Conservation (phyloP, 2,888 invertebrate species). For the Euzophera pinguis region DNA sequence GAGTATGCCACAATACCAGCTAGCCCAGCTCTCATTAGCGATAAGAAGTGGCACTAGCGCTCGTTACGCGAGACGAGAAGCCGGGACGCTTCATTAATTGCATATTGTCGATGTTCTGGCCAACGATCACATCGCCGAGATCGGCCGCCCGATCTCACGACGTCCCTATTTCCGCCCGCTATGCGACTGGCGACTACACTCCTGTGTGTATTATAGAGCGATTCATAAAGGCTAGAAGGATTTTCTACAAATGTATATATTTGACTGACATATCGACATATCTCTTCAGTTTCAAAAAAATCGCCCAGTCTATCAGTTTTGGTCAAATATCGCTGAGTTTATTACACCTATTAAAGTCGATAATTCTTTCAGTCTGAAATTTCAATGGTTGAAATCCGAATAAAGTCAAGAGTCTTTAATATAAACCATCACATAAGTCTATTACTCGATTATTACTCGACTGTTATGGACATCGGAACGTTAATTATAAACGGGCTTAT, state of each 20-base stretch:
- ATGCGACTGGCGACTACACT: neutral
- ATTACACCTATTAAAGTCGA: no score
- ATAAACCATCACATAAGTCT: neutral
- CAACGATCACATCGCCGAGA: constrained; percentile 51
- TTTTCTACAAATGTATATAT: neutral
- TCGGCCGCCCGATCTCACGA: constrained; percentile 48
- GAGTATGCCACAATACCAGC: constrained; percentile 45
- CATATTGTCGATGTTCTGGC: constrained; percentile 56
- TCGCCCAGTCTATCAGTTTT: no score
- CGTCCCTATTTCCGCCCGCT: constrained; percentile 38
- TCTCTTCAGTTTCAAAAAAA: no score
- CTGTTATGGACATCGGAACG: constrained; percentile 34
- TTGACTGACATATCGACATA: no score
- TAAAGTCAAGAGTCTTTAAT: no score
- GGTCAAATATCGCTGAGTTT: no score
- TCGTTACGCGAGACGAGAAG: constrained; percentile 55
- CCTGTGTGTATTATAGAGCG: neutral
- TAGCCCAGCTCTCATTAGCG: constrained; percentile 54
- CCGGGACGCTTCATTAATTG: constrained; percentile 61
- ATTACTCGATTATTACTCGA: constrained; percentile 21
- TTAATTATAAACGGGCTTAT: constrained; percentile 50
- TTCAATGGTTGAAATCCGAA: neutral
- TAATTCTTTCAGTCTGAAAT: no score
- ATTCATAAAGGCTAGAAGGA: neutral
- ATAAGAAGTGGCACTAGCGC: constrained; percentile 52